These are phyloP conservation scores for Alaudala cheleensis DNA, from an alignment of 2,113 vertebrate genomes.

Conservation along the genomic window DNA sequence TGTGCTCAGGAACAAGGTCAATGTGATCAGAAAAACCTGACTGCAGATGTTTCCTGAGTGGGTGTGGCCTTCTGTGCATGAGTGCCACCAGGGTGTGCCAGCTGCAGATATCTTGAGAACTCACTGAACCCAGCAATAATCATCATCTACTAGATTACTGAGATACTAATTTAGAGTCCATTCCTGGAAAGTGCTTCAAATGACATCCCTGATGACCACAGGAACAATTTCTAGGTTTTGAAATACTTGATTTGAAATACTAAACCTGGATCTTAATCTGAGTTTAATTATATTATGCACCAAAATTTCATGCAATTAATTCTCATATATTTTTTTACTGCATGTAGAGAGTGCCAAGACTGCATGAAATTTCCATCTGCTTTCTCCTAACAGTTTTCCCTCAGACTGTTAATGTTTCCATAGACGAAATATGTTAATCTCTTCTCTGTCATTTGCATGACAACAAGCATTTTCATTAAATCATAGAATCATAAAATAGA, in stretches of 20 bases:
- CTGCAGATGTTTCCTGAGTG: neutral
- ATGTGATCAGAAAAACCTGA: neutral
- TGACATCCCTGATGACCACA: neutral
- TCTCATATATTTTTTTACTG: neutral
- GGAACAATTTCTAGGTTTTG: neutral
- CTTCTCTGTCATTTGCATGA: neutral
- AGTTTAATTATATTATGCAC: neutral
- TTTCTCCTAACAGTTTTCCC: neutral
- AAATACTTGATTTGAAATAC: neutral
- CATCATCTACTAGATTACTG: neutral
- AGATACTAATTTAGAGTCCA: neutral
- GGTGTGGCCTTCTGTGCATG: rapidly evolving
- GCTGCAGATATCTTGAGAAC: too few species aligned
- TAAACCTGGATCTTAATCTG: neutral
- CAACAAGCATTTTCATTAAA: neutral
- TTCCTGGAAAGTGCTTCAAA: neutral
- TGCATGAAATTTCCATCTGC: neutral
- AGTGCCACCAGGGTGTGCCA: neutral
- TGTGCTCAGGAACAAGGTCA: neutral
- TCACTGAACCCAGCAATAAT: neutral
- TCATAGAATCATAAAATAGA: neutral
- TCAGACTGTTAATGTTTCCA: neutral
- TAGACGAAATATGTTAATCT: neutral
- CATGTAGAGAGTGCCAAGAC: neutral
- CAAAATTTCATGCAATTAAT: neutral